phyloP scores from a whole-genome alignment of 2,888 invertebrate genomes.

The Hemithea aestivaria region DNA sequence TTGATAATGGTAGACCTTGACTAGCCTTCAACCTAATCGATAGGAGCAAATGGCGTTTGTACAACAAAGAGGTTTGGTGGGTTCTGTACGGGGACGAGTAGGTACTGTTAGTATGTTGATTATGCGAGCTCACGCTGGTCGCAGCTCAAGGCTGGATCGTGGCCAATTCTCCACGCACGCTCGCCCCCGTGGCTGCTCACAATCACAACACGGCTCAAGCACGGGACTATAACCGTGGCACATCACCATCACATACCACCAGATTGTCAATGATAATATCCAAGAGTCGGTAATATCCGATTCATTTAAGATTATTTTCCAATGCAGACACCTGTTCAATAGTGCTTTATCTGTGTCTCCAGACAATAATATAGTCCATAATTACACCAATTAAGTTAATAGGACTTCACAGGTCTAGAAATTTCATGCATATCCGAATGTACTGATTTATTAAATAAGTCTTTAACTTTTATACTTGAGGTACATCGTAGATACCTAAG shows the following conservation, averaged over 20 bases:
- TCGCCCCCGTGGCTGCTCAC: slow-evolving; percentile 2
- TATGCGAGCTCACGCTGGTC: slow-evolving; percentile 25
- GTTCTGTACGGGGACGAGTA: neutral
- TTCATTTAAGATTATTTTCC: too few relatives aligned
- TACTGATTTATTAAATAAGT: too few relatives aligned
- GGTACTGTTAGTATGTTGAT: slow-evolving; percentile 12
- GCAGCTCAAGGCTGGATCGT: slow-evolving; percentile 31
- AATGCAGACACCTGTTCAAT: too few relatives aligned
- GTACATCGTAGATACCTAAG: too few relatives aligned
- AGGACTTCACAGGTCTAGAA: too few relatives aligned
- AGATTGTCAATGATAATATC: neutral
- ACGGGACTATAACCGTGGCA: too few relatives aligned
- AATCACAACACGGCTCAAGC: slow-evolving; percentile 5
- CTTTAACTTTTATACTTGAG: too few relatives aligned
- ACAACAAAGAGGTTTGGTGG: slow-evolving; percentile 11
- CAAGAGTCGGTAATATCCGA: too few relatives aligned
- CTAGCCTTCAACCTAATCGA: slow-evolving; percentile 27
- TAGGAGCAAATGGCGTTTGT: slow-evolving; percentile 17
- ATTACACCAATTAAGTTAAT: too few relatives aligned
- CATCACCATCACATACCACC: neutral
- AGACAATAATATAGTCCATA: too few relatives aligned
- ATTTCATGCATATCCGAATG: too few relatives aligned
- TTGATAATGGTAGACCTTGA: slow-evolving; percentile 17
- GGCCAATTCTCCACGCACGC: slow-evolving; percentile 25
- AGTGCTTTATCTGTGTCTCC: too few relatives aligned